Evolutionary conservation across 2,113 vertebrate genomes (phyloP).

Genomic region (Gulo gulo): DNA sequence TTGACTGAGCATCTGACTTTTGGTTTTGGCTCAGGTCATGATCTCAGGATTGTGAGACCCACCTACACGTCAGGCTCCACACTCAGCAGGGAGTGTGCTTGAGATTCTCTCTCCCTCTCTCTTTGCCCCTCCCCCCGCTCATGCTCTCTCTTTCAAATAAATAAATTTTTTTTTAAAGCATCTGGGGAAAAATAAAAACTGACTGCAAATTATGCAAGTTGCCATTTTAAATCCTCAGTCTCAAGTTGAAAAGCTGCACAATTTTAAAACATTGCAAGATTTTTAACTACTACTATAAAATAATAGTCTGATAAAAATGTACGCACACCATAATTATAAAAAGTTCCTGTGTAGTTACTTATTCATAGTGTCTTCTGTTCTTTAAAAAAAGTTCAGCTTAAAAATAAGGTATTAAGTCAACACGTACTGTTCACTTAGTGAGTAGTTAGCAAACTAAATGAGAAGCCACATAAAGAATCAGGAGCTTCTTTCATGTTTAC

Average conservation of each 20-base stretch:
- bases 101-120: background rate
- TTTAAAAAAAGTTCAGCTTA: conserved; percentile 4
- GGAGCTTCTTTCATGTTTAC: background rate
- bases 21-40: background rate
- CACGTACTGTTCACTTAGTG: background rate
- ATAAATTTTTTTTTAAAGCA: background rate
- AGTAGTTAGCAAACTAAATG: background rate
- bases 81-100: background rate
- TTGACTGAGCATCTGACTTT: background rate
- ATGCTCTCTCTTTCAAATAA: background rate
- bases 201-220: conserved; percentile 34
- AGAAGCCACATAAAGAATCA: background rate
- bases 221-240: conserved; percentile 7
- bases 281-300: conserved; percentile 9
- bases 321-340: background rate
- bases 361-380: background rate
- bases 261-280: background rate
- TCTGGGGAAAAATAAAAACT: conserved; percentile 28
- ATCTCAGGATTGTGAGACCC: background rate
- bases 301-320: conserved; percentile 20
- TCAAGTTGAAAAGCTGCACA: background rate
- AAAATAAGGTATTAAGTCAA: background rate
- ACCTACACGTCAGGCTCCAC: background rate
- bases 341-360: background rate
- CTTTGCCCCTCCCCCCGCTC: background rate